Evolutionary conservation across 2,113 vertebrate species (phyloP).

Genomic region (Paramormyrops kingsleyae): DNA sequence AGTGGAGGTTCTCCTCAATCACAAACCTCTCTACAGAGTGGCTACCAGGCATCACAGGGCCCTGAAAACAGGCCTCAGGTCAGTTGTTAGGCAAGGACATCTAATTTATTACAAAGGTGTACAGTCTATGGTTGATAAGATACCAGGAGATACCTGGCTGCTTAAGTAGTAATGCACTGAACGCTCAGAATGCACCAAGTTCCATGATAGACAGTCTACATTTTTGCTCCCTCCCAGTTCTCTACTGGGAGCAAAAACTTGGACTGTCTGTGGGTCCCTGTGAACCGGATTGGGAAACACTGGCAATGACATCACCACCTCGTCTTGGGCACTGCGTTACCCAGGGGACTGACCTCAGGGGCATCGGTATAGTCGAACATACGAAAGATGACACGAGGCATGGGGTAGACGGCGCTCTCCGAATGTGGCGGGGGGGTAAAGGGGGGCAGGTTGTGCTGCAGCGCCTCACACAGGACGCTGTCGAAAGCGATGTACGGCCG

Average conservation of each 20-base stretch:
- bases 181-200: not conserved
- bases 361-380: conserved; percentile 99
- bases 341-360: conserved; percentile 70
- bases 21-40: conserved; percentile 95
- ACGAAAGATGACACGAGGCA: conserved; percentile 87
- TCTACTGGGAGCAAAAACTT: not conserved
- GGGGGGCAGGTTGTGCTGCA: conserved; percentile 96
- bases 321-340: not conserved
- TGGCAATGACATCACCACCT: too few species aligned
- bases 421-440: conserved; percentile 91
- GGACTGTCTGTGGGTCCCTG: not conserved
- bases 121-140: not conserved
- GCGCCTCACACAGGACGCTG: conserved; percentile 90
- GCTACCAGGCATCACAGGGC: conserved; percentile 96
- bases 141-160: not conserved
- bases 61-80: conserved; percentile 53
- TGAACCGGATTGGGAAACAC: not conserved
- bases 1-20: conserved; percentile 95
- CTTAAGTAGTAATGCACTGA: not conserved
- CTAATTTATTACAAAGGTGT: not conserved
- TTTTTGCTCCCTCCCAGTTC: not conserved
- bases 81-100: not conserved
- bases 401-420: conserved; percentile 78
- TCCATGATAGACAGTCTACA: not conserved
- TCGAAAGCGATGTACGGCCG: conserved; percentile 96